These are phyloP conservation scores for Oreochromis spilurus DNA, from an alignment of 2,113 vertebrate genomes.

Conservation along the genomic window DNA sequence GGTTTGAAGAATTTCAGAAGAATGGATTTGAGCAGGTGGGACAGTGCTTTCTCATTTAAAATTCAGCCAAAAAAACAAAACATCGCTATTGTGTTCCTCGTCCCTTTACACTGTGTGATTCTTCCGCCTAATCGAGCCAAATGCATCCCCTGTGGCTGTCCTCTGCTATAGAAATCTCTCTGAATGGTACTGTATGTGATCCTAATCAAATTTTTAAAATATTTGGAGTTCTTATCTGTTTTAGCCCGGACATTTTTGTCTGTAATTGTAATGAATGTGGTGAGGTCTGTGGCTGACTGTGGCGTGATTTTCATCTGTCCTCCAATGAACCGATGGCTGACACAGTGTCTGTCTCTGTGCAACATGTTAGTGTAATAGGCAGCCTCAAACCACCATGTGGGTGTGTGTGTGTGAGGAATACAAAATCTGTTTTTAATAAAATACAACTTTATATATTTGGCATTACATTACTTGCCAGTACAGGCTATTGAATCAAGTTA, in stretches of 20 bases:
- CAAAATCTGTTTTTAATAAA: neutral
- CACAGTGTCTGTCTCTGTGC: constrained; percentile 46
- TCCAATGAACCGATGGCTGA: constrained; percentile 52
- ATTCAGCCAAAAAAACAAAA: neutral
- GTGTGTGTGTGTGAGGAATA: neutral
- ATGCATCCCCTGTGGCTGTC: neutral
- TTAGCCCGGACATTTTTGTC: constrained; percentile 4
- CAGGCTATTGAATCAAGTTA: neutral
- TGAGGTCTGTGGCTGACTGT: constrained; percentile 40
- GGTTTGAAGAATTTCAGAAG: constrained; percentile 90
- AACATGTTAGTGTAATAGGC: neutral
- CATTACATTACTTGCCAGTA: neutral
- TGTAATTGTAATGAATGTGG: constrained; percentile 50
- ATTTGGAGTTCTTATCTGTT: constrained; percentile 14
- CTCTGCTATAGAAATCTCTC: neutral
- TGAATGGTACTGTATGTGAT: neutral
- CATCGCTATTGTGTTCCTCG: neutral
- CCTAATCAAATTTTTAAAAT: constrained; percentile 31
- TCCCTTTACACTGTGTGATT: neutral
- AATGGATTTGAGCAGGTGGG: constrained; percentile 91
- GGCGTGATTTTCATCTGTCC: constrained; percentile 56
- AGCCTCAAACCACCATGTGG: neutral
- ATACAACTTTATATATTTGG: neutral
- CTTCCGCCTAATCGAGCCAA: neutral
- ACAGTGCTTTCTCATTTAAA: neutral